Base-by-base conservation (phyloP, 2,888 invertebrate species). In the Torymus tubicola region DNA sequence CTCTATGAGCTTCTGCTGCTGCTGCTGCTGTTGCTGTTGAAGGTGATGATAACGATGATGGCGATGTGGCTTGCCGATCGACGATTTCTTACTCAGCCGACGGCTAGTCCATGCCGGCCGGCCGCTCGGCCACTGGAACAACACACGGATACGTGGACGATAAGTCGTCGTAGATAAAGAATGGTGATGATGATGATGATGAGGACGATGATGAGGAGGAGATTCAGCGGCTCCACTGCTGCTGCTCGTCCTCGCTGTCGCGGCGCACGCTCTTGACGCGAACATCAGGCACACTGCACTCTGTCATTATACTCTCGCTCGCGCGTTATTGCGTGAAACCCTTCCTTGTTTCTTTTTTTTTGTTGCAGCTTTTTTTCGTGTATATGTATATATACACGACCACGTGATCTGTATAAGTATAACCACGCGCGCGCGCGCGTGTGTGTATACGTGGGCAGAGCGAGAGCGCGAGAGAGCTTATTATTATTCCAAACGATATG, bases 71-170 rank as follows among this genome's bases (percentile, higher is more conserved):
- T 79, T 16, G 73, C 67, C 78, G 55, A 42, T 42, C 42, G 42
- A 10, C 53, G 3, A n/a, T 42, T 50, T 14, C 55, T 70, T 52
- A 60, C 16, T 70, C 31, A 58, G 72, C 65, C 58, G 78, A 42
- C 72, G 60, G 78, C 75, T 81, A 79, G 76, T 77, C 79, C 76
- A 79, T 77, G 73, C 82, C 81, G 71, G 71, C 81, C 78, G 74
- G 78, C 67, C 78, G 75, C 60, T 75, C 68, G 75, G 71, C 78
- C 71, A 74, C 77, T 77, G 81, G 69, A 77, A 77, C 76, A 81
- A 65, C 64, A 52, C 60, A 67, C 58, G 21, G 13, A 31, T 80
- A 55, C 58, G 42, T 11, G 12, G 42, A 42, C 42, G 42, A 42
- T 42, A 42, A 42, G 42, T 8, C 13, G 18, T 4, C 21, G 16